These are phyloP conservation scores for Drosophila bocki DNA, from an alignment of 1,140 invertebrate species.

Conservation along the genomic window DNA sequence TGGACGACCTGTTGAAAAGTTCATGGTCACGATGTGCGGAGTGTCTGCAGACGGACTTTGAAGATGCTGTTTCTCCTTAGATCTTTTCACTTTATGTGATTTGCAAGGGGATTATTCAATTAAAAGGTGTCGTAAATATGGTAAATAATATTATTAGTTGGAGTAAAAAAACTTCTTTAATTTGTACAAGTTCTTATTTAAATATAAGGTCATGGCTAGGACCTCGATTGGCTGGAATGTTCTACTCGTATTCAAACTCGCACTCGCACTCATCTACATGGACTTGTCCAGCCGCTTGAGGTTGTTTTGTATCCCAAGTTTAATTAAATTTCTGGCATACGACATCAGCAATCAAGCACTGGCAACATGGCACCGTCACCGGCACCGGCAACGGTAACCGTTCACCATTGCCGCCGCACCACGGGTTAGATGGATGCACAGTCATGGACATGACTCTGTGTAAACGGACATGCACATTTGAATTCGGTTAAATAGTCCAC, in stretches of 20 bases:
- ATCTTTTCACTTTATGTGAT: conserved; percentile 21
- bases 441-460: conserved; percentile 61
- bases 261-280: conserved; percentile 17
- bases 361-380: conserved; percentile 37
- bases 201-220: not conserved
- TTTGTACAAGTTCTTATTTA: not conserved
- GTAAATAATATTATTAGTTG: not conserved
- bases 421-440: conserved; percentile 47
- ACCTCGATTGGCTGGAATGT: conserved; percentile 11
- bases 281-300: conserved; percentile 44
- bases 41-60: conserved; percentile 26
- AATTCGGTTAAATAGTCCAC: conserved; percentile 62
- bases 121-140: conserved; percentile 9
- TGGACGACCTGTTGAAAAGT: conserved; percentile 79
- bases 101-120: conserved; percentile 26
- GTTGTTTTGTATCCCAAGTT: conserved; percentile 55
- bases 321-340: conserved; percentile 67
- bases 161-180: not conserved
- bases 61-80: conserved; percentile 24
- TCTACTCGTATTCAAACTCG: not conserved
- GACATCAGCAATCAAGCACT: conserved; percentile 51
- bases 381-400: conserved; percentile 2
- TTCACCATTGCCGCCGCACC: conserved; percentile 19
- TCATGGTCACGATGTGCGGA: conserved; percentile 59
- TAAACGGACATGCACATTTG: conserved; percentile 55